Base-by-base conservation (phyloP, 2,797 vertebrate genomes). In the Silurus lanzhouensis region DNA sequence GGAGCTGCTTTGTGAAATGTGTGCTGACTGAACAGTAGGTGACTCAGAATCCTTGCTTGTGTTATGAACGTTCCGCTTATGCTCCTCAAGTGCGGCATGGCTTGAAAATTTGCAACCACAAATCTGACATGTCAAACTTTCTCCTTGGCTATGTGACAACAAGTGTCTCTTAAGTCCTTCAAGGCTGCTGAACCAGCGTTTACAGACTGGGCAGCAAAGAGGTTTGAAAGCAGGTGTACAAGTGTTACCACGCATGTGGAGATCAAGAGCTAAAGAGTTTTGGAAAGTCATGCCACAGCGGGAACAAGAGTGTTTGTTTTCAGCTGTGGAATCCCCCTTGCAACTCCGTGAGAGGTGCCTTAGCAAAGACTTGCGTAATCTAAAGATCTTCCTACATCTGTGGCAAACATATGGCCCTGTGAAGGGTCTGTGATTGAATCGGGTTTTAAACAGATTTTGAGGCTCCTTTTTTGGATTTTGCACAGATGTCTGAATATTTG, bases 81-180 rank as follows among this genome's bases (percentile, higher is more conserved):
- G 95, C 88, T 94, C 94, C 89, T 95, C 94, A 2, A 96, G 93
- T 0, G 93, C 94, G 75, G 94, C 92, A 1, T 93, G 88, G 83
- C 84, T 95, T 2, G 92, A 88, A 82, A 92, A 96, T 1, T 86
- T 93, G 4, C 93, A 92, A 85, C 93, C 93, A 90, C 95, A 96
- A 31, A 95, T 90, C 57, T 93, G 93, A 55, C 95, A 95, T 31
- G 81, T 90, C 64, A 92, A 91, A 0, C 91, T 87, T 17, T 93
- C 91, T 13, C 93, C 90, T 68, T 92, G 92, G 88, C 94, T 95
- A 89, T 96, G 95, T 82, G 92, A 92, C 4, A 95, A 90, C 84
- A 96, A 86, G 88, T 96, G 95, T 86, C 92, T 95, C 90, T 95
- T 94, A 67, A 96, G 91, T 84, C 92, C 91, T 3, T 94, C 94